Base-by-base conservation (phyloP, 2,113 vertebrate genomes). In the Nannobrachium achirus region DNA sequence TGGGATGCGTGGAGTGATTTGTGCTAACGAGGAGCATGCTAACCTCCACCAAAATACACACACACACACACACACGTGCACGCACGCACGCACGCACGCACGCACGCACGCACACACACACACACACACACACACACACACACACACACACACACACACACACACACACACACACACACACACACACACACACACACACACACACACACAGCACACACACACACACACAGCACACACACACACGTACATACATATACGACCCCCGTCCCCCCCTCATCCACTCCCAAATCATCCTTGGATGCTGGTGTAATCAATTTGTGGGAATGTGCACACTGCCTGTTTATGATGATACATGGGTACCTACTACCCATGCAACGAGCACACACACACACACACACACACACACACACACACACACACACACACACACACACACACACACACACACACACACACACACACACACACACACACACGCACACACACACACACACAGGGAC, bases 1-100 rank as follows among this genome's bases (percentile, higher is more conserved):
- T 63, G 51, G 19, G 33, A 72, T 18, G 50, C n/a, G 7, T 62
- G 46, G 41, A 39, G 70, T 59, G 8, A 41, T 69, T 52, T 63
- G 61, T 45, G 10, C 52, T 8, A 52, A 42, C 25, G 13, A 33
- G 14, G 33, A 40, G 53, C 8, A 56, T 56, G 42, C 18, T 41
- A 33, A 33, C 25, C 25, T 5, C 25, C 3, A 33, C 25, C 25
- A 33, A 33, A 33, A 14, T 46, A 38, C 53, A 56, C 13, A 10
- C 15, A 41, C 7, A 58, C 39, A 41, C 38, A 33, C 25, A 33
- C 25, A 4, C 25, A 33, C 25, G 25, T 5, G 2, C 20, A 58
- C 39, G 18, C 56, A 58, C 39, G 18, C 56, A 58, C 13, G 42
- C 56, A 38, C 8, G 25, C 20, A 50, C 48, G 14, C 10, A 50